These are phyloP conservation scores for Scytalopus superciliaris DNA, from an alignment of 2,113 vertebrate species.

Conservation along the genomic window DNA sequence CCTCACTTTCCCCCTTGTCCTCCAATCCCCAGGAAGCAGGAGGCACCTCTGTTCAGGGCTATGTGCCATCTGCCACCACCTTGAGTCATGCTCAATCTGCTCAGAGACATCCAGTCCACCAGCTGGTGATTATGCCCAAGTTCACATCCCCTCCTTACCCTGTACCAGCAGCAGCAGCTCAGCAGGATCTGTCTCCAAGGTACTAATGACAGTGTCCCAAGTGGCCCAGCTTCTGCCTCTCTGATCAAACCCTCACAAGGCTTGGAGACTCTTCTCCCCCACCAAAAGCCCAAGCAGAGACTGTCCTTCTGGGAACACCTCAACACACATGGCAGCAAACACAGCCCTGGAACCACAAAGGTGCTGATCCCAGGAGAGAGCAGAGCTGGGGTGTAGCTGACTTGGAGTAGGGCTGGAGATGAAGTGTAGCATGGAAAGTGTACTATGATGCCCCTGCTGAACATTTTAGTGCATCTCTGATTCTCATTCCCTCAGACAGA, in stretches of 20 bases:
- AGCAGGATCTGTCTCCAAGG: neutral
- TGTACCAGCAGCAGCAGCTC: neutral
- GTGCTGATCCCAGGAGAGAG: neutral
- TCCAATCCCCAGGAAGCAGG: neutral
- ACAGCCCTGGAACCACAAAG: neutral
- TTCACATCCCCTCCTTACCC: neutral
- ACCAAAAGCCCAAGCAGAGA: neutral
- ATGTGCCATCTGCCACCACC: neutral
- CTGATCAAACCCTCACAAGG: neutral
- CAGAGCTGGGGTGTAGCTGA: neutral
- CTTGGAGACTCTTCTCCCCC: neutral
- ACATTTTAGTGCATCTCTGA: neutral
- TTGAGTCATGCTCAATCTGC: neutral
- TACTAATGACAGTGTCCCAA: accelerated
- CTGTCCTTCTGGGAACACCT: neutral
- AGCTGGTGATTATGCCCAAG: neutral
- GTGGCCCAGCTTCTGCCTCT: neutral
- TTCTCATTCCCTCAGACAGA: neutral
- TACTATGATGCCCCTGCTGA: neutral
- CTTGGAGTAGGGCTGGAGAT: neutral
- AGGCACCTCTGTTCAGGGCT: neutral
- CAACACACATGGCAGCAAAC: accelerated
- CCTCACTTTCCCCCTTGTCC: neutral
- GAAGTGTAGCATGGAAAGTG: neutral
- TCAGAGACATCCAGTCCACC: neutral